These are phyloP conservation scores for Lates japonicus DNA, from an alignment of 2,797 vertebrate genomes.

Conservation along the genomic window DNA sequence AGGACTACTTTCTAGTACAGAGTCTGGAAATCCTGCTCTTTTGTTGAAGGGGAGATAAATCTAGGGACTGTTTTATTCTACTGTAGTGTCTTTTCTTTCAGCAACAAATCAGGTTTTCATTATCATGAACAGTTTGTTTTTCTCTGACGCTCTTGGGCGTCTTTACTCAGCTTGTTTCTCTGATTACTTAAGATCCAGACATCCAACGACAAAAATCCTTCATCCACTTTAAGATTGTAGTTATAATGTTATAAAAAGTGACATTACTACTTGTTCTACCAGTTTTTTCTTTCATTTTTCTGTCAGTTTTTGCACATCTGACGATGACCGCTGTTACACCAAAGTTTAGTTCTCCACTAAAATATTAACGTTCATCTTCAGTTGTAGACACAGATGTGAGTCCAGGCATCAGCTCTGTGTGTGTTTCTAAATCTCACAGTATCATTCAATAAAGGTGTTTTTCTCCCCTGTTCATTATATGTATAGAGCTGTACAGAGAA, in stretches of 20 bases:
- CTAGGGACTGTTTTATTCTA: background rate
- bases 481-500: background rate
- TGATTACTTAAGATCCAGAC: no score
- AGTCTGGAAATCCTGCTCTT: conserved; percentile 3
- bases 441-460: background rate
- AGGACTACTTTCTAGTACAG: background rate
- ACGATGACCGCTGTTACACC: background rate
- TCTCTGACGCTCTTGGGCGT: no score
- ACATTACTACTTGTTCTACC: background rate
- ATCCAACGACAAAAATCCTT: background rate
- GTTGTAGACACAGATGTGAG: background rate
- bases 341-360: conserved; percentile 2
- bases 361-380: conserved; percentile 12
- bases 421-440: background rate
- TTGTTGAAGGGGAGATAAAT: background rate
- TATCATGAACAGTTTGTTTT: no score
- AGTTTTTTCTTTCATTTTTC: background rate
- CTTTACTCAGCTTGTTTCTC: background rate
- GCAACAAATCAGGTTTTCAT: background rate
- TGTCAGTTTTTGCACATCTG: background rate
- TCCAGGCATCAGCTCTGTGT: background rate
- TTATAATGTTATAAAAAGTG: no score
- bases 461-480: background rate
- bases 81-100: background rate
- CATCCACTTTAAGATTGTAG: no score